Evolutionary conservation across 2,113 vertebrate species (phyloP).

Genomic region (Pelmatolapia mariae): DNA sequence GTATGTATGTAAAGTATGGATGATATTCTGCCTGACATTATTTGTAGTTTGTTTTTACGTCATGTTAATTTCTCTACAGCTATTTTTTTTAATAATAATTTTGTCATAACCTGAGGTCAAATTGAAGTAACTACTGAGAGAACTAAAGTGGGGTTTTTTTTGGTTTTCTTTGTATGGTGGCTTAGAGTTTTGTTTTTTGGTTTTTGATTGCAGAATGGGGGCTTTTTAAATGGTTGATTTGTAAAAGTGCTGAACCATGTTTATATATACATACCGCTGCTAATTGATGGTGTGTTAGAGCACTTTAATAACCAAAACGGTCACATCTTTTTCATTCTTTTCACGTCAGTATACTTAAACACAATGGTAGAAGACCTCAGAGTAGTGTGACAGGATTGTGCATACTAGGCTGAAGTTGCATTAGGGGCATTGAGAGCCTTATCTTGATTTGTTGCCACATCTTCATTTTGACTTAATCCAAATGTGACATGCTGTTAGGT

Average conservation of each 20-base stretch:
- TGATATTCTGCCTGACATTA: slow-evolving; percentile 39
- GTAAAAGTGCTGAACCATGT: slow-evolving; percentile 45
- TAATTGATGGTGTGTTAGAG: slow-evolving; percentile 54
- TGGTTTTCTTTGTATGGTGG: background rate
- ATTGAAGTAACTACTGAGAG: slow-evolving; percentile 55
- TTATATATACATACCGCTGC: slow-evolving; percentile 63
- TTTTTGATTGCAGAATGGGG: background rate
- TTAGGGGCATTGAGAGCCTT: background rate
- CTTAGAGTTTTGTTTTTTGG: background rate
- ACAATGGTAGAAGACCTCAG: background rate
- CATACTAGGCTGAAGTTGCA: background rate
- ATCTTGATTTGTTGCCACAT: background rate
- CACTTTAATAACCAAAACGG: slow-evolving; percentile 67
- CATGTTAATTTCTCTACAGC: background rate
- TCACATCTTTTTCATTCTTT: slow-evolving; percentile 10
- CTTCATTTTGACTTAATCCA: background rate
- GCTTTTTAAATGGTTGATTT: slow-evolving; percentile 40
- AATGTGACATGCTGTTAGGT: background rate
- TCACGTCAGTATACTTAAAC: background rate
- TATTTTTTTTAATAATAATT: background rate
- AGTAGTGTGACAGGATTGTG: background rate
- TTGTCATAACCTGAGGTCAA: slow-evolving; percentile 20
- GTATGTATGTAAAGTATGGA: slow-evolving; percentile 70
- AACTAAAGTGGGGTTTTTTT: background rate
- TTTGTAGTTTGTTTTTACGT: slow-evolving; percentile 46